Evolutionary conservation across 23 tunicate species (phyloP).

Genomic region (Botrylloides violaceus): DNA sequence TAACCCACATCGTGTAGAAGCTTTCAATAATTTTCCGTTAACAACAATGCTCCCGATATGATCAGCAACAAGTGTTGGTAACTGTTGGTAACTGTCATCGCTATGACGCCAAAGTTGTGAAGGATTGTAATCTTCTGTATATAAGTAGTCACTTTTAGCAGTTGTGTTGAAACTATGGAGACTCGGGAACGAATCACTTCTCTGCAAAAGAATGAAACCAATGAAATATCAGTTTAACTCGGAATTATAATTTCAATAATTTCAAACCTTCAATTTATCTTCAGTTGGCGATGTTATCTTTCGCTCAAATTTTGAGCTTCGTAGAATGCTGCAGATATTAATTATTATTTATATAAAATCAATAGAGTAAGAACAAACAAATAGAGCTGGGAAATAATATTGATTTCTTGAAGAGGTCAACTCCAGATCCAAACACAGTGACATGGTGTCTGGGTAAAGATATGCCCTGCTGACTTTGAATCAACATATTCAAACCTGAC

Average conservation of each 20-base stretch:
- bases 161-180: conserved; percentile 22
- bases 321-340: not conserved
- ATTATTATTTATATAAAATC: not conserved
- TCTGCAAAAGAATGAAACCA: conserved; percentile 27
- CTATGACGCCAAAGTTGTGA: conserved; percentile 17
- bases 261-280: not conserved
- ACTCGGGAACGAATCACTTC: conserved; percentile 55
- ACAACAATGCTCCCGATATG: conserved; percentile 45
- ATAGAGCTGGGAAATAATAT: no score
- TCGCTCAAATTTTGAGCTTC: not conserved
- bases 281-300: not conserved
- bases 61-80: not conserved
- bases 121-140: not conserved
- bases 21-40: conserved; percentile 45
- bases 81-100: conserved; percentile 12
- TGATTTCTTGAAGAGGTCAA: no score
- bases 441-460: no score
- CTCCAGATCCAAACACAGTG: no score
- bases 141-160: not conserved
- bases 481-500: no score
- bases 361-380: no score
- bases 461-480: no score
- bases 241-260: not conserved
- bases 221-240: not conserved
- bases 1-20: conserved; percentile 44